Conservation (phyloP, 92 coral and sea anemone genomes). For the Parazoanthus atlanticus region DNA sequence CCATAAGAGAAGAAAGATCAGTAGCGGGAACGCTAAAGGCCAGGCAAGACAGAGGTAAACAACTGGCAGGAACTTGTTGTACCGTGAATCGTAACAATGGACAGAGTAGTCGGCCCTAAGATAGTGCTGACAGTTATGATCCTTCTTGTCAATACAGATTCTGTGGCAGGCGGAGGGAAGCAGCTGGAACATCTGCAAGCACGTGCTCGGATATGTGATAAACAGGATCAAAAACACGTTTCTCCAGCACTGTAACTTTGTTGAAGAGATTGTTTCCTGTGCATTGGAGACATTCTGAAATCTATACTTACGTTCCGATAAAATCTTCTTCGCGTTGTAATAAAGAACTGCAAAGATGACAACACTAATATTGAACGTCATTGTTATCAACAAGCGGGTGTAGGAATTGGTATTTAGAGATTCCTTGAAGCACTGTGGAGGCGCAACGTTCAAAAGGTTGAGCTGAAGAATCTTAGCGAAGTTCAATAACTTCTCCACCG, state of each 20-base stretch:
- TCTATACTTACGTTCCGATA: neutral
- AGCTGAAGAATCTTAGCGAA: slow-evolving; percentile 61
- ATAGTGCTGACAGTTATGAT: slow-evolving; percentile 44
- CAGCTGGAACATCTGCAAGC: slow-evolving; percentile 52
- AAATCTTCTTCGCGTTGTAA: slow-evolving; percentile 37
- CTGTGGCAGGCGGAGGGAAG: slow-evolving; percentile 59
- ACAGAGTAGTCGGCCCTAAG: slow-evolving; percentile 59
- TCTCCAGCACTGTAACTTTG: slow-evolving; percentile 53
- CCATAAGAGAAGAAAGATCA: slow-evolving; percentile 42
- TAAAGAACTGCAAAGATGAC: slow-evolving; percentile 38
- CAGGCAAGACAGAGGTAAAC: slow-evolving; percentile 10
- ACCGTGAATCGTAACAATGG: slow-evolving; percentile 51
- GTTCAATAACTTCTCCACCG: slow-evolving; percentile 45
- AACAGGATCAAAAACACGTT: slow-evolving; percentile 53
- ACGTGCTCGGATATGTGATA: slow-evolving; percentile 63
- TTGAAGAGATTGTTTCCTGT: neutral
- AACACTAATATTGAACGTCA: slow-evolving; percentile 36
- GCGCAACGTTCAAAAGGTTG: slow-evolving; percentile 57
- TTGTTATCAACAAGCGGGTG: slow-evolving; percentile 47
- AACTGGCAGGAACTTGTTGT: slow-evolving; percentile 47
- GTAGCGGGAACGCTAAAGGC: slow-evolving; percentile 48
- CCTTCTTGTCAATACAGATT: slow-evolving; percentile 41
- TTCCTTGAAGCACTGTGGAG: slow-evolving; percentile 57
- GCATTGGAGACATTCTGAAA: neutral
- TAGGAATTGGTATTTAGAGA: slow-evolving; percentile 46